These are phyloP conservation scores for Thaumatotibia leucotreta DNA, from an alignment of 1,140 invertebrate genomes.

Conservation along the genomic window DNA sequence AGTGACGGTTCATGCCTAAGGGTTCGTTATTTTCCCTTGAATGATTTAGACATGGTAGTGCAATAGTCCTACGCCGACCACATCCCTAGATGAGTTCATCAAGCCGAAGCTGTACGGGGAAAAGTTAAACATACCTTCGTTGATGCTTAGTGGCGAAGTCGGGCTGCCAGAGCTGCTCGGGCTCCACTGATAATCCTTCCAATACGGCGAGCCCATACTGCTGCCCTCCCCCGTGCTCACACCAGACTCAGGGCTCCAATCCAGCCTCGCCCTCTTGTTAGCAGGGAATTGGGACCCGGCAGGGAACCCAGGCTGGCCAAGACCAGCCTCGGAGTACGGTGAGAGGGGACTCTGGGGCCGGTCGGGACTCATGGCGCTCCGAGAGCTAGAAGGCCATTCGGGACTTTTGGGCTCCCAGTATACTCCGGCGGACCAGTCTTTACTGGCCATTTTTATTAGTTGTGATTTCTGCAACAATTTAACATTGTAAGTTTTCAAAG, in stretches of 20 bases:
- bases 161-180: conserved; percentile 54
- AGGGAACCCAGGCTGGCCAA: conserved; percentile 43
- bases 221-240: conserved; percentile 50
- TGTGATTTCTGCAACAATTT: conserved; percentile 49
- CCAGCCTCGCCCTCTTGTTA: conserved; percentile 40
- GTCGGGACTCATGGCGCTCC: conserved; percentile 38
- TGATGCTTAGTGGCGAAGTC: conserved; percentile 50
- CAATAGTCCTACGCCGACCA: too few relatives aligned
- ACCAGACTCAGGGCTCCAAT: conserved; percentile 67
- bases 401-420: conserved; percentile 65
- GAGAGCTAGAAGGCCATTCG: conserved; percentile 43
- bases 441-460: conserved; percentile 58
- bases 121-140: conserved; percentile 52
- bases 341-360: conserved; percentile 37
- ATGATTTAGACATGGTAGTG: too few relatives aligned
- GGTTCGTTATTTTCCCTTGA: too few relatives aligned
- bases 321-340: conserved; percentile 45
- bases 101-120: too few relatives aligned
- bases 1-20: too few relatives aligned
- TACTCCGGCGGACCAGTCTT: conserved; percentile 63
- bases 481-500: background rate
- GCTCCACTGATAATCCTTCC: conserved; percentile 63
- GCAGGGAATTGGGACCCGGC: conserved; percentile 50
- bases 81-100: too few relatives aligned
- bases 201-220: conserved; percentile 47